Base-by-base conservation (phyloP, 92 coral and sea anemone species). In the Porites divaricata region DNA sequence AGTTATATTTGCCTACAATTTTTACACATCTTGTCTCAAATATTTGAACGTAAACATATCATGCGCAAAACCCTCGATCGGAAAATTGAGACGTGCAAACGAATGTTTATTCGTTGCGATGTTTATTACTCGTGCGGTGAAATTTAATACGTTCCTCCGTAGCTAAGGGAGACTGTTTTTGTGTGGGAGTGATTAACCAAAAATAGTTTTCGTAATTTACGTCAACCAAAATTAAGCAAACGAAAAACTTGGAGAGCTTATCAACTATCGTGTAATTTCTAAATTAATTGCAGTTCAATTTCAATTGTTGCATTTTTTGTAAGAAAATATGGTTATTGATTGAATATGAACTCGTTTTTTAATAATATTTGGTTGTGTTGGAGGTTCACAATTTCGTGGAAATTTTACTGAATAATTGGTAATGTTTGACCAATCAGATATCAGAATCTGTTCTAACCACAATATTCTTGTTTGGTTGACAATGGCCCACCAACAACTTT, bases 21-120 rank as follows among this genome's bases (percentile, higher is more conserved):
- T 79, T 80, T 70, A 69, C 76, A 69, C 76, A 51, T 56, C 58
- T 54, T 54, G 49, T 52, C 64, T 41, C 76, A 80, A 80, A 28
- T 49, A 70, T 80, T 80, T 80, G 76, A 69, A 80, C 24, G 28
- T 77, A 80, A 35, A 80, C 59, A 80, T 57, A 80, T 80, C 85
- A 59, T 80, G 10, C 67, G 76, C 17, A 21, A 41, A 65, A 4
- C 17, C 16, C 65, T 68, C 53, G 22, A 22, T 26, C 24, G 26
- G n/a, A 68, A 80, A 62, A 77, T 61, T 6, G 80, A 62, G 81
- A 69, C 25, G 20, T 19, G 59, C 64, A 69, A 28, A 53, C 76
- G 41, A 19, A 41, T 70, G 63, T 67, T 52, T 28, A 35, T 80
- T 54, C n/a, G n/a, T n/a, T n/a, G n/a, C n/a, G n/a, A n/a, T n/a